These are phyloP conservation scores for Gorsachius magnificus DNA, from an alignment of 2,797 vertebrate genomes.

Conservation along the genomic window DNA sequence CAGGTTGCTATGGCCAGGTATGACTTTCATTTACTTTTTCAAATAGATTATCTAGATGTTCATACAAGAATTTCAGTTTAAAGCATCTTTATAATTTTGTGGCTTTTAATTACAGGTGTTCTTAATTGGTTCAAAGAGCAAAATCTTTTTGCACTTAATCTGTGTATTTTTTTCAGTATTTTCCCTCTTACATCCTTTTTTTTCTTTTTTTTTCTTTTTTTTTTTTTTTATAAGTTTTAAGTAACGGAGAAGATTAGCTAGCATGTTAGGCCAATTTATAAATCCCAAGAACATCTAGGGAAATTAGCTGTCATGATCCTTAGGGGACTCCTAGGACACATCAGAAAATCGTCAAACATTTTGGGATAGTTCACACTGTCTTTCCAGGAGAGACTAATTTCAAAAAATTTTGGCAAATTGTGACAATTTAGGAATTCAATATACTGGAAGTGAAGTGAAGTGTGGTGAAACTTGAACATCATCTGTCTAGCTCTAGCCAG, in stretches of 20 bases:
- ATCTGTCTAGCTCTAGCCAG: not conserved
- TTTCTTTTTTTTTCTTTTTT: too few relatives aligned
- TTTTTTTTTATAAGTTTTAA: not conserved
- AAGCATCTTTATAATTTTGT: not conserved
- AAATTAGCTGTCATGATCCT: not conserved
- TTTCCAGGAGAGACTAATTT: not conserved
- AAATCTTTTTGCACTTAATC: not conserved
- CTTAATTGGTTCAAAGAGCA: not conserved
- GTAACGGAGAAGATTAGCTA: not conserved
- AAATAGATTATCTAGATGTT: not conserved
- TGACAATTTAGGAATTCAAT: not conserved
- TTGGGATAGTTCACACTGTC: not conserved
- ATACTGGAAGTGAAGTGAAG: not conserved
- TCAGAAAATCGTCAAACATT: not conserved
- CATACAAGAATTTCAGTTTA: not conserved
- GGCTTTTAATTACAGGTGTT: not conserved
- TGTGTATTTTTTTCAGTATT: not conserved
- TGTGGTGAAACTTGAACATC: not conserved
- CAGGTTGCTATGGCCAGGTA: slow-evolving; percentile 94
- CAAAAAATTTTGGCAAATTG: not conserved
- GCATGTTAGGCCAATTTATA: not conserved
- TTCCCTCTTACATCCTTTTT: not conserved
- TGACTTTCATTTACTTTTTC: slow-evolving; percentile 4
- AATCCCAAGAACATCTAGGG: not conserved
- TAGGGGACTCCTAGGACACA: not conserved